A percentile compares a stretch with the other conserved stretches of the same genome.
Evolutionary conservation across 1,140 invertebrate genomes (phyloP).

Genomic region (Psilanteris sp.): DNA sequence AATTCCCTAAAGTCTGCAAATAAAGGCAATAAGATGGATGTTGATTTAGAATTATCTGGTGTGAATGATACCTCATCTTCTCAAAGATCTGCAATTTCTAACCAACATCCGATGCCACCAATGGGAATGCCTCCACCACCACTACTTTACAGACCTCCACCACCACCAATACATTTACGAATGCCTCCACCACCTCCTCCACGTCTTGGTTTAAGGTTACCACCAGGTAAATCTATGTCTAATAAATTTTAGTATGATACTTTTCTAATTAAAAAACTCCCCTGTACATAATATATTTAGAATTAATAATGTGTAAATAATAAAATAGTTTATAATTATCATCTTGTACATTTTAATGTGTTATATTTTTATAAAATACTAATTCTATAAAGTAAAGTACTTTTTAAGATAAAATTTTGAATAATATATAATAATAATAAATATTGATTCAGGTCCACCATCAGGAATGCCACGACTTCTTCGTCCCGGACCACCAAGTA

Average conservation of each 20-base stretch:
- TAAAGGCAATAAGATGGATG: conserved; percentile 64
- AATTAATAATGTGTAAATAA: no score
- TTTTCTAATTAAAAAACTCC: no score
- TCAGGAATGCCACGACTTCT: conserved; percentile 82
- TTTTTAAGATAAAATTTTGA: no score
- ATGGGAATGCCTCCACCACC: conserved; percentile 81
- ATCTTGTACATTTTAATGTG: no score
- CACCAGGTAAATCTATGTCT: conserved; percentile 71
- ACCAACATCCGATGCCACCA: conserved; percentile 75
- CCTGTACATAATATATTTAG: no score
- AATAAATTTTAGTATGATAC: no score
- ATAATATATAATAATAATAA: conserved; percentile 4
- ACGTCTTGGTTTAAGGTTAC: conserved; percentile 77
- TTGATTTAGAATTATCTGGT: conserved; percentile 69
- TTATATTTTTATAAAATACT: no score
- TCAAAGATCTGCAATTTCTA: conserved; percentile 53
- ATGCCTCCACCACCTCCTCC: conserved; percentile 82
- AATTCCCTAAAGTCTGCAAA: conserved; percentile 64
- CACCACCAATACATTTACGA: conserved; percentile 77
- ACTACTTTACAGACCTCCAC: conserved; percentile 77
- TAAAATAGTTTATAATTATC: no score
- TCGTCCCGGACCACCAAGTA: conserved; percentile 78
- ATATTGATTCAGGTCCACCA: conserved; percentile 73
- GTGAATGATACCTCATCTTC: conserved; percentile 79
- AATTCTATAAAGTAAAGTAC: no score